Base-by-base conservation (phyloP, 2,113 vertebrate species). In the Glareola pratincola region DNA sequence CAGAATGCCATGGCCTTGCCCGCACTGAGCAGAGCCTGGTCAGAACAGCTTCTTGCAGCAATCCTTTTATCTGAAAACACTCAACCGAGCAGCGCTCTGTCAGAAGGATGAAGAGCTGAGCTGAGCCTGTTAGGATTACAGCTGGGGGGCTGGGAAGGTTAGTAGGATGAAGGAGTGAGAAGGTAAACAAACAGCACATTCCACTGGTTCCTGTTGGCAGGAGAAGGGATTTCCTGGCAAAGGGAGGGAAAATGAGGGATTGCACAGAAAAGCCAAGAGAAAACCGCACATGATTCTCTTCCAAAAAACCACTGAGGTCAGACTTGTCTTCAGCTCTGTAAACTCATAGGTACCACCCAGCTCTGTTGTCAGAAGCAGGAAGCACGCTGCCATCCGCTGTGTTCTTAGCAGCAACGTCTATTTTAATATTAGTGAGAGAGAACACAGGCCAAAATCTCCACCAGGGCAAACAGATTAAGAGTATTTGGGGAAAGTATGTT, bases 111-210 rank as follows among this genome's bases (percentile, higher is more conserved):
- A 71, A 91, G 68, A 73, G 69, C 84, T 93, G 80, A 94, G 77
- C 73, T 0, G 4, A 94, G 88, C n/a, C 77, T 74, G 86, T 27
- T 5, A 59, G 54, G 94, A 93, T 95, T 85, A 92, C 83, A 76
- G 1, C 63, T 30, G 11, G 41, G 76, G 63, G 63, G 77, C 74
- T 74, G 94, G 91, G 84, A 93, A 92, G 73, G 88, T 95, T 90
- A 78, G 85, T 57, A 86, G 88, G 93, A 90, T 80, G 94, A 88
- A 88, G 39, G 85, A 96, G 94, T 84, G 97, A 97, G 85, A 97
- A 93, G 67, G 88, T 88, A 97, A 96, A 96, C 88, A 96, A 97
- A 95, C 92, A 96, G 75, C 64, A 78, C 82, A 95, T 93, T 95
- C 92, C 53, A 26, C 82, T 18, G 51, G 76, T 72, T 95, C 85